phyloP scores from a whole-genome alignment of 2,888 invertebrate genomes.

The Atherix ibis region DNA sequence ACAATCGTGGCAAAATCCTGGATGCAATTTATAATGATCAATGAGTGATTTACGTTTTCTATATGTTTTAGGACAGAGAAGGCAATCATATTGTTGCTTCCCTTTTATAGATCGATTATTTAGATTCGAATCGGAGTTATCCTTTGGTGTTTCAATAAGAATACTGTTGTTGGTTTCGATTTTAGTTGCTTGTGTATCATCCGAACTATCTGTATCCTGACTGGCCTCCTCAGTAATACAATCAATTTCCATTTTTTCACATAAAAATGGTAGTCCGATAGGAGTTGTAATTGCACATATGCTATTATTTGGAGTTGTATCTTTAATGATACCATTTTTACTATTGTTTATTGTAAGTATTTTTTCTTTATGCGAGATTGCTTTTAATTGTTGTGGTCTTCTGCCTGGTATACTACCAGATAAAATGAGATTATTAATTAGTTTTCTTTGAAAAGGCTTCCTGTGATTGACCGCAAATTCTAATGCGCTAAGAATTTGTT shows the following conservation, averaged over 20 bases:
- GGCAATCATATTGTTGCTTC: conserved; percentile 28
- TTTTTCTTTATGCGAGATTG: conserved; percentile 16
- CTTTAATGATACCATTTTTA: not conserved
- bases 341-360: not conserved
- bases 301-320: not conserved
- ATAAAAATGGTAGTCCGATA: too few species aligned
- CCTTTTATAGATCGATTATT: conserved; percentile 7
- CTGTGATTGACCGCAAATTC: conserved; percentile 26
- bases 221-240: conserved; percentile 7
- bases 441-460: conserved; percentile 28
- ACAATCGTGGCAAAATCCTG: conserved; percentile 31
- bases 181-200: conserved; percentile 1
- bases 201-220: conserved; percentile 10
- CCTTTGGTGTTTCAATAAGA: conserved; percentile 7
- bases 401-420: conserved; percentile 17
- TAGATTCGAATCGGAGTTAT: conserved; percentile 6
- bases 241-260: too few species aligned
- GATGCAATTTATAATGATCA: conserved; percentile 31
- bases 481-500: conserved; percentile 26
- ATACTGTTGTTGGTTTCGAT: conserved; percentile 6
- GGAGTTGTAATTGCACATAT: not conserved
- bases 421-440: conserved; percentile 25
- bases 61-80: conserved; percentile 29
- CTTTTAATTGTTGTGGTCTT: conserved; percentile 19
- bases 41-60: conserved; percentile 29